Base-by-base conservation (phyloP, 1,140 invertebrate genomes). In the Drosophila nebulosa region DNA sequence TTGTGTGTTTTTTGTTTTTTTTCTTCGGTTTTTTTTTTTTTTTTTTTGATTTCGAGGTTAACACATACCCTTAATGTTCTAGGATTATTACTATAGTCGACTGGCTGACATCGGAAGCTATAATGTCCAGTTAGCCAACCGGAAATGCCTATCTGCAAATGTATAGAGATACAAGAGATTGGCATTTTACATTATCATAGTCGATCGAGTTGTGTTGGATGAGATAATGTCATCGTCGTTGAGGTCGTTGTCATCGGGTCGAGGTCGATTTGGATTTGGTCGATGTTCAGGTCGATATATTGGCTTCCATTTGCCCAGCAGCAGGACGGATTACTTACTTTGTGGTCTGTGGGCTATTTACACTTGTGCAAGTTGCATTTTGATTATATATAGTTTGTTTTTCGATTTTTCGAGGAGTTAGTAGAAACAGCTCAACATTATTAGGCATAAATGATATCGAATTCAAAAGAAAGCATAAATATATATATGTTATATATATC, bases 31-130 rank as follows among this genome's bases (percentile, higher is more conserved):
- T 18, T 42, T 6, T 1, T 42, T 42, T 18, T 42, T 9, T 42
- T 5, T 5, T 4, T 18, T 42, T 42, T 2, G 39, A 21, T 70
- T n/a, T n/a, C n/a, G 66, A 64, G 83, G 75, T 86, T 83, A 86
- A 86, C 90, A 91, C 90, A 81, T 94, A 98, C 97, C 95, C 96
- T 95, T 93, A 97, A 93, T 92, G 97, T 96, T 94, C 95, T 94
- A 91, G 96, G 96, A 93, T 95, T 94, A 93, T 96, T 95, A 86
- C 95, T 96, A 94, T 98, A 97, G 94, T 97, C 96, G 92, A 99
- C 97, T 75, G 97, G 97, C 93, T 99, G 97, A 95, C 98, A 99
- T 92, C 95, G 95, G 93, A 96, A 96, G 93, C 95, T 98, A 95
- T 98, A 99, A 91, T 96, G 95, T 91, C 96, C 95, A 94, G 97